Percentiles rank a stretch among this genome's conserved stretches.
phyloP scores from a whole-genome alignment of 2,888 invertebrate genomes.

The Chromoteleia sp. region DNA sequence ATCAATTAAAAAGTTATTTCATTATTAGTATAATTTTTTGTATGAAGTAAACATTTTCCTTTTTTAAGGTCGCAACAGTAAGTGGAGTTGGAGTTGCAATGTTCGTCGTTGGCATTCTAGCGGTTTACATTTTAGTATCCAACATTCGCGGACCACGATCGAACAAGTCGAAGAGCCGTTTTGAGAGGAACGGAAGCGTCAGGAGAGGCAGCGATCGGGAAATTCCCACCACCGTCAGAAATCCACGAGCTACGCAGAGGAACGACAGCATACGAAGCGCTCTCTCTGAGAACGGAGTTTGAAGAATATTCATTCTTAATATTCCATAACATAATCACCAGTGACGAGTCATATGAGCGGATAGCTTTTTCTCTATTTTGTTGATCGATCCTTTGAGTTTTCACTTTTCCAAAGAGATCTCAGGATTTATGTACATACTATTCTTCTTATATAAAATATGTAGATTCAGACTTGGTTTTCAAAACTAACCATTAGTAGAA shows the following conservation, averaged over 20 bases:
- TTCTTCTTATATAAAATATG: no score
- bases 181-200: constrained; percentile 78
- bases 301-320: constrained; percentile 29
- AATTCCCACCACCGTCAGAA: constrained; percentile 63
- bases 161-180: constrained; percentile 70
- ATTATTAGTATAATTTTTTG: no score
- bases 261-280: constrained; percentile 79
- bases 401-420: no score
- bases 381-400: no score
- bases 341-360: neutral
- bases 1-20: no score
- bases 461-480: neutral
- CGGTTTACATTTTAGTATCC: constrained; percentile 80
- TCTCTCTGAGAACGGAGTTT: constrained; percentile 82
- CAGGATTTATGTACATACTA: neutral
- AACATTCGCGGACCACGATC: constrained; percentile 79
- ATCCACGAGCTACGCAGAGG: constrained; percentile 73
- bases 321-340: neutral
- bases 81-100: constrained; percentile 81
- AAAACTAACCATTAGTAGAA: neutral
- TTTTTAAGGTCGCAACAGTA: constrained; percentile 79
- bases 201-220: constrained; percentile 79
- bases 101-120: constrained; percentile 81
- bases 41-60: neutral
- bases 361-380: no score